Evolutionary conservation across 2,888 invertebrate species (phyloP).

Genomic region (Macaria notata): DNA sequence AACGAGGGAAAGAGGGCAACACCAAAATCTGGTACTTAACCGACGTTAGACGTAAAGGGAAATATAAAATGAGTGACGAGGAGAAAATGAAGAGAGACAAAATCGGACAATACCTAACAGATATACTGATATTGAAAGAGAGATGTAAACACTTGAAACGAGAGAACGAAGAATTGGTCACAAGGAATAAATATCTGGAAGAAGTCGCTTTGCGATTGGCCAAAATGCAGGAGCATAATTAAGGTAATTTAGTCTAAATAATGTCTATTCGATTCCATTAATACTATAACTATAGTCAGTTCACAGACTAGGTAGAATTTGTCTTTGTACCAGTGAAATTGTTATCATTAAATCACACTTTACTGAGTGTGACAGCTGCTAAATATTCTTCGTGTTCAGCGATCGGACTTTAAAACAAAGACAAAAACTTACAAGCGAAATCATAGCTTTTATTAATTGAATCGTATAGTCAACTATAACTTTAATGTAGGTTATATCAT

Average conservation of each 20-base stretch:
- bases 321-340: too few relatives aligned
- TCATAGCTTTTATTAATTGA: slow-evolving; percentile 2
- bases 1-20: slow-evolving; percentile 45
- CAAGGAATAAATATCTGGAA: slow-evolving; percentile 33
- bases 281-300: too few relatives aligned
- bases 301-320: too few relatives aligned
- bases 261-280: not conserved
- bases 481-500: too few relatives aligned
- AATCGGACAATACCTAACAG: slow-evolving; percentile 32
- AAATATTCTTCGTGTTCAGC: too few relatives aligned
- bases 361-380: too few relatives aligned
- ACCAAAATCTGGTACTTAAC: slow-evolving; percentile 49
- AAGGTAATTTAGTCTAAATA: slow-evolving; percentile 11
- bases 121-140: slow-evolving; percentile 35
- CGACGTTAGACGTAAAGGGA: slow-evolving; percentile 35
- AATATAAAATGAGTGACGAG: slow-evolving; percentile 34
- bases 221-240: slow-evolving; percentile 24
- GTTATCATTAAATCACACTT: too few relatives aligned
- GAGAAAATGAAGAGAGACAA: slow-evolving; percentile 36
- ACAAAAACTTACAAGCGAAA: not conserved
- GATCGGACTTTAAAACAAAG: too few relatives aligned
- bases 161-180: slow-evolving; percentile 33
- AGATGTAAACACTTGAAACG: slow-evolving; percentile 30
- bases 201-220: slow-evolving; percentile 32
- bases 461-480: too few relatives aligned